Evolutionary conservation across 2,888 invertebrate genomes (phyloP), one percentile per base, ranked within the genome.

Genomic region (Noctuana brunneofusca): DNA sequence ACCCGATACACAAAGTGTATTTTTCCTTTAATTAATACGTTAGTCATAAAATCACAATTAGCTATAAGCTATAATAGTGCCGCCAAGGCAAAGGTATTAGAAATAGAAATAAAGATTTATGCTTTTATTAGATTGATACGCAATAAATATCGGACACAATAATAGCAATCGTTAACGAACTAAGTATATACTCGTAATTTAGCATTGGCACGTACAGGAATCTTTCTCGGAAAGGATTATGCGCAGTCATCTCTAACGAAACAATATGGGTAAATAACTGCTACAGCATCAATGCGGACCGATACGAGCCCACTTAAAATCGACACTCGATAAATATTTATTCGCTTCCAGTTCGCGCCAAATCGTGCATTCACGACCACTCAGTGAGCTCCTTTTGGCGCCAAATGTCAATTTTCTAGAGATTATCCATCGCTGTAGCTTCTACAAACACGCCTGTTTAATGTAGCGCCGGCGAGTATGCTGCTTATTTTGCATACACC

Each of bases 261-360:
- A 35, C 32, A n/a, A n/a, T 46, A 41, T 12, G 30, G 12, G 6
- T 43, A 43, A 30, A 30, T 49, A 35, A 32, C 22, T 54, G 30
- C 32, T n/a, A 38, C 16, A 53, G 41, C 64, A 58, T 58, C 54
- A 41, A 54, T 50, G 50, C 58, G 20, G 32, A 62, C 65, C 65
- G 70, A 68, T 71, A 75, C 68, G 68, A 58, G 71, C 69, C 75
- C 80, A 79, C 81, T 81, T 79, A 77, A 69, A 75, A 74, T 79
- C 68, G 75, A 74, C 70, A 73, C 73, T 80, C 73, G 69, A 81
- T 84, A 84, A 86, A 85, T 84, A 82, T 86, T 84, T 82, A 82
- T 77, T 69, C 71, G 69, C 71, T 53, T 52, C 84, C 85, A 86
- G 83, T 87, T 78, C 82, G 84, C 86, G 84, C 86, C 87, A 81